Evolutionary conservation across 2,888 invertebrate genomes (phyloP), one percentile per base, ranked within the genome.

Genomic region (Gandaritis pyraliata): DNA sequence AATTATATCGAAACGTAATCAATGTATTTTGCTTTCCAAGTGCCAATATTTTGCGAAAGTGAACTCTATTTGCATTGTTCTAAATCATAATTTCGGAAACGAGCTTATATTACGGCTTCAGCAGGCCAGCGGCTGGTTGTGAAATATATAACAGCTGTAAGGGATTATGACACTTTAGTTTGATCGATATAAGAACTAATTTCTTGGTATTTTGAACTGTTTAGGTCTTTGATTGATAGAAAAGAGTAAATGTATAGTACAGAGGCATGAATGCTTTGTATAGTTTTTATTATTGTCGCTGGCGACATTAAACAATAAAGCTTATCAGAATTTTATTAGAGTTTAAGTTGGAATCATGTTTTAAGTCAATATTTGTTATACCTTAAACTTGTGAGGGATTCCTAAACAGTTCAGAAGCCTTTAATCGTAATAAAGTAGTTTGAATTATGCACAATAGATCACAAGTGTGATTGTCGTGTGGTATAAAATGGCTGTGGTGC

Each of bases 401-500:
- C 56, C 57, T 61, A 72, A 71, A 66, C 71, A 70, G 70, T 71
- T 72, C 69, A 69, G 61, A 69, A 59, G 53, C 56, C 8, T 16
- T 2, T 43, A 58, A 52, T 41, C 36, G 12, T 61, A 63, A 63
- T 23, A 68, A 39, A 58, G 74, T 72, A 70, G 71, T 72, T 78
- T 79, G 77, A 75, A 78, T 78, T 76, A 79, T 82, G 85, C 87
- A 87, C 86, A 88, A 83, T 80, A 70, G 66, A 72, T 77, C 72
- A 74, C 72, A 30, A 65, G 80, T 75, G 80, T 80, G 83, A 80
- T 80, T 83, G 82, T 81, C 77, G 76, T 81, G 76, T 78, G 72
- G 71, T 72, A 71, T 78, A 81, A 78, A 73, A 81, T 88, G 91
- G 91, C 90, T 82, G 79, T 86, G 84, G 90, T 90, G 90, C 88